A percentile compares a stretch with the other conserved stretches of the same genome.
phyloP scores from a whole-genome alignment of 1,140 invertebrate species.

The Batillaria attramentaria region DNA sequence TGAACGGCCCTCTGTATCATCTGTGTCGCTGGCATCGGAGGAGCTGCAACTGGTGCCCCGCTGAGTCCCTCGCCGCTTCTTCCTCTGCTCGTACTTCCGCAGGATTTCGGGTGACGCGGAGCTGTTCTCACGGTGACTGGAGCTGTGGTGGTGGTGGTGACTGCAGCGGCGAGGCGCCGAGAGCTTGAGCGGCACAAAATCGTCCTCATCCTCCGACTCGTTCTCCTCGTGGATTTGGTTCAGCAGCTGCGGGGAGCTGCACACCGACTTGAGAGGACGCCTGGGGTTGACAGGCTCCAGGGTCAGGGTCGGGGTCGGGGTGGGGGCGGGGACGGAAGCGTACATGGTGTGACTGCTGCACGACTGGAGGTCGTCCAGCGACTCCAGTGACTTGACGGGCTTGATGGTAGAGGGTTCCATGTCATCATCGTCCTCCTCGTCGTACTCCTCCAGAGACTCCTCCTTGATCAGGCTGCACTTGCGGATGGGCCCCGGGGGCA shows the following conservation, averaged over 20 bases:
- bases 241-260: conserved; percentile 78
- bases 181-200: conserved; percentile 59
- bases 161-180: conserved; percentile 49
- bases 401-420: conserved; percentile 48
- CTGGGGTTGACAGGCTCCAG: conserved; percentile 46
- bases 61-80: conserved; percentile 78
- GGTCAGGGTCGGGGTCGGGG: background rate
- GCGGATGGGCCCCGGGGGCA: conserved; percentile 35
- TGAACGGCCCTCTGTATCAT: conserved; percentile 89
- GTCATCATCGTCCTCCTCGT: conserved; percentile 54
- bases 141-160: conserved; percentile 24
- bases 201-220: conserved; percentile 71
- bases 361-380: conserved; percentile 50
- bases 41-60: conserved; percentile 90
- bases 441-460: conserved; percentile 61
- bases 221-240: conserved; percentile 84
- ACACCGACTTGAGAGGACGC: conserved; percentile 73
- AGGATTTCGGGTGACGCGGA: conserved; percentile 71
- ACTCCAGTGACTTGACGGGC: conserved; percentile 63
- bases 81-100: conserved; percentile 77
- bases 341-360: conserved; percentile 34
- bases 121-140: conserved; percentile 29
- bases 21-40: conserved; percentile 88
- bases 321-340: conserved; percentile 8
- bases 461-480: conserved; percentile 67